A percentile compares a stretch with the other conserved stretches of the same genome.
These are phyloP conservation scores for Zoanthus sansibaricus DNA, from an alignment of 92 coral and sea anemone species.

Conservation along the genomic window DNA sequence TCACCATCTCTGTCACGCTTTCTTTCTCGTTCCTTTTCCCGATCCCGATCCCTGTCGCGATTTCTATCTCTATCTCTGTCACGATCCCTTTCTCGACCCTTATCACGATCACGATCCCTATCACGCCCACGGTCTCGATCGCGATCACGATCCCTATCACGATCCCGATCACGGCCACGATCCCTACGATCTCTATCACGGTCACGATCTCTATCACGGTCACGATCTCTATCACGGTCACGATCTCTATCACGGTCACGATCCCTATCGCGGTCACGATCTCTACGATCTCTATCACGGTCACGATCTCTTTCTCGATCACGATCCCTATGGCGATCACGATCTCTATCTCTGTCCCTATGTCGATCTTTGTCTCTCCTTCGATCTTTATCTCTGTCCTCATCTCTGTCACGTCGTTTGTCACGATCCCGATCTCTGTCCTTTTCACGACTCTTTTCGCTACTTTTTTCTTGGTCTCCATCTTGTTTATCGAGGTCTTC, in stretches of 20 bases:
- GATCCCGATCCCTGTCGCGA: conserved; percentile 58
- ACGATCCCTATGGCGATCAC: conserved; percentile 29
- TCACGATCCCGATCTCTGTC: conserved; percentile 8
- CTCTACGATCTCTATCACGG: conserved; percentile 42
- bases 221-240: conserved; percentile 46
- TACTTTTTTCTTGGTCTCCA: conserved; percentile 4
- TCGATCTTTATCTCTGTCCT: conserved; percentile 9
- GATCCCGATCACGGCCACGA: conserved; percentile 64
- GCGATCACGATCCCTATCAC: conserved; percentile 64
- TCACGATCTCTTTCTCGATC: conserved; percentile 62
- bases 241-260: conserved; percentile 41
- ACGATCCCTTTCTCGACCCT: conserved; percentile 36
- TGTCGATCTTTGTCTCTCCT: conserved; percentile 23
- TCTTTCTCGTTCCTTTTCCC: conserved; percentile 54
- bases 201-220: conserved; percentile 43
- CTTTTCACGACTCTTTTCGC: conserved; percentile 24
- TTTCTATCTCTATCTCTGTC: conserved; percentile 55
- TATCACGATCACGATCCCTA: conserved; percentile 61
- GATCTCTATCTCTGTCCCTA: conserved; percentile 29
- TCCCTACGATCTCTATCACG: conserved; percentile 56
- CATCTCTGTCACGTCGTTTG: neutral
- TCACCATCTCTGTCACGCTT: conserved; percentile 65
- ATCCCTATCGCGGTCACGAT: conserved; percentile 50
- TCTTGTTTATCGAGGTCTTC: conserved; percentile 30
- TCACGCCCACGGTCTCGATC: conserved; percentile 58